Evolutionary conservation across 2,113 vertebrate genomes (phyloP).

Genomic region (Polypterus senegalus): DNA sequence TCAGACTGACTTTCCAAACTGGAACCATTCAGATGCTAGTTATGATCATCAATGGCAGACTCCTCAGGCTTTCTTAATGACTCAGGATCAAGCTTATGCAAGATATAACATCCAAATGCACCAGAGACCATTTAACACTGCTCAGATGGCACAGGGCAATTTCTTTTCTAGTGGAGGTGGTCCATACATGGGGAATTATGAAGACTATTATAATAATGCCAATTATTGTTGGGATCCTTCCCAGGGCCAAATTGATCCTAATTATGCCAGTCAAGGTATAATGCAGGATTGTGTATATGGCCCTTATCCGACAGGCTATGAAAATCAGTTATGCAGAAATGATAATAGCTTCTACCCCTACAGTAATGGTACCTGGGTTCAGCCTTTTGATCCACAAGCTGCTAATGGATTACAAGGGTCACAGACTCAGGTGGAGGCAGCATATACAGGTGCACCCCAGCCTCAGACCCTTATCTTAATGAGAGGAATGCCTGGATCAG

Average conservation of each 20-base stretch:
- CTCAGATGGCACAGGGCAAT: conserved; percentile 11
- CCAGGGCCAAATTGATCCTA: background rate
- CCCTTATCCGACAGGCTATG: conserved; percentile 3
- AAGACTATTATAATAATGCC: background rate
- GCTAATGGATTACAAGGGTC: conserved; percentile 7
- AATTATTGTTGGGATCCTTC: conserved; percentile 2
- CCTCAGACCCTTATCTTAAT: conserved; percentile 40
- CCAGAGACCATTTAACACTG: conserved; percentile 6
- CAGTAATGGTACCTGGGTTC: background rate
- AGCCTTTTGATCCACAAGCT: conserved; percentile 8
- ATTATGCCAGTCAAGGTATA: conserved; percentile 1
- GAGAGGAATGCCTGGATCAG: conserved; percentile 56
- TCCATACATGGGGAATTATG: background rate
- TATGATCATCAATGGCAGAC: conserved; percentile 14
- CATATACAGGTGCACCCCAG: conserved; percentile 14
- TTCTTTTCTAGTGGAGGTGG: conserved; percentile 12
- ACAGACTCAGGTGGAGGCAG: conserved; percentile 4
- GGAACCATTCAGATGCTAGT: background rate
- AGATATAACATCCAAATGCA: conserved; percentile 19
- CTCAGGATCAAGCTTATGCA: conserved; percentile 8
- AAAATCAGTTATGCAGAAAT: background rate
- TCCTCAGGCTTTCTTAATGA: conserved; percentile 11
- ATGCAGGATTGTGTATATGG: background rate
- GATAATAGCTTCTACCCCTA: background rate
- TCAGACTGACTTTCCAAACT: background rate